Evolutionary conservation across 2,888 invertebrate genomes (phyloP).

Genomic region (Spodoptera exigua): DNA sequence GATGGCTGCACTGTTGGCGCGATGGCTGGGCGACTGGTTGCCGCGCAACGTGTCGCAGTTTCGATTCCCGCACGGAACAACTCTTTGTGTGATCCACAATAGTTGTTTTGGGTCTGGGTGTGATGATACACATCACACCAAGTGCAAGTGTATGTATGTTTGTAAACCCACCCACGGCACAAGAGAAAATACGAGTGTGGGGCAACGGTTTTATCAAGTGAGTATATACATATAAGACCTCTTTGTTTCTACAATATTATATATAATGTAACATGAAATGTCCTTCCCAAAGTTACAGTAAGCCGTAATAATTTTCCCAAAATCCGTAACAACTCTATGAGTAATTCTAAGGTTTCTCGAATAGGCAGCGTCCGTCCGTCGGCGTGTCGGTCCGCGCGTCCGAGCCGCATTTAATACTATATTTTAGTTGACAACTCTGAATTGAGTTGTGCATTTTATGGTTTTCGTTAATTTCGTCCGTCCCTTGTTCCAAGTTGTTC

Average conservation of each 20-base stretch:
- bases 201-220: not conserved
- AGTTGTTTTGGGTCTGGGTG: no score
- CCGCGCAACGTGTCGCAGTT: no score
- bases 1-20: no score
- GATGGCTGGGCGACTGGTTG: no score
- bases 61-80: no score
- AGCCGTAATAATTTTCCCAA: constrained; percentile 34
- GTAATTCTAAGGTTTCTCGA: constrained; percentile 61
- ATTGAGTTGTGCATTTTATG: constrained; percentile 56
- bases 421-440: constrained; percentile 58
- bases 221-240: not conserved
- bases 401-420: constrained; percentile 33
- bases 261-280: constrained; percentile 3
- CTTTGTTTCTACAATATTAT: not conserved
- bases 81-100: no score
- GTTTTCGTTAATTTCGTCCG: constrained; percentile 44
- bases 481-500: constrained; percentile 27
- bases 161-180: no score
- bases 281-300: constrained; percentile 1
- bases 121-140: no score
- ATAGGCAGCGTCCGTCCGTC: constrained; percentile 23
- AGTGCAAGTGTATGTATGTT: no score
- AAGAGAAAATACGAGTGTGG: no score
- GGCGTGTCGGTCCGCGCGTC: constrained; percentile 18
- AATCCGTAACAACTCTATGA: constrained; percentile 44